Evolutionary conservation across 2,113 vertebrate species (phyloP).

Genomic region (Nicator chloris): DNA sequence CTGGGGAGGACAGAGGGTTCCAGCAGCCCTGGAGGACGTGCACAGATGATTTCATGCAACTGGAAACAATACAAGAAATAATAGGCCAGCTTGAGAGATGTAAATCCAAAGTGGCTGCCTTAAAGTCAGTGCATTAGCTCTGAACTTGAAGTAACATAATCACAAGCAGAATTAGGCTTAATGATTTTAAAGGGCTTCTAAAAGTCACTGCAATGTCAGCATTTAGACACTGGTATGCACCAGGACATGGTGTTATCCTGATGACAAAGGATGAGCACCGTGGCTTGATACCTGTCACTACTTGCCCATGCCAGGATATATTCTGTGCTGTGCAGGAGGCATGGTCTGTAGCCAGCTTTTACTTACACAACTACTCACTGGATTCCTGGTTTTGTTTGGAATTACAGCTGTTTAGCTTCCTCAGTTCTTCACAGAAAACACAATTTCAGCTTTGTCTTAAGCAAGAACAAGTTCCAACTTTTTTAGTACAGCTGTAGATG

Average conservation of each 20-base stretch:
- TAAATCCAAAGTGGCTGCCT: neutral
- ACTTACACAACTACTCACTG: neutral
- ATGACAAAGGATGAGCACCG: neutral
- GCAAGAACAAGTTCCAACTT: neutral
- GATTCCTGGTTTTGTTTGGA: neutral
- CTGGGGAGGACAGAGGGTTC: constrained; percentile 66
- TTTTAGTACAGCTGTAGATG: neutral
- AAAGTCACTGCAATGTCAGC: neutral
- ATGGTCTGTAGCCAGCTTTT: neutral
- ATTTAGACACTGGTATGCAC: neutral
- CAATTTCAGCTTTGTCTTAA: neutral
- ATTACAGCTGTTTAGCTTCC: neutral
- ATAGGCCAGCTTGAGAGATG: neutral
- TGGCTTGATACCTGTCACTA: neutral
- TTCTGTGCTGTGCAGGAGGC: neutral
- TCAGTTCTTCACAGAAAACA: neutral
- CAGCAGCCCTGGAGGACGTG: constrained; percentile 13
- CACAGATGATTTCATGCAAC: constrained; percentile 12
- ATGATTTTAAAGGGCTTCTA: neutral
- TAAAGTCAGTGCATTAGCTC: neutral
- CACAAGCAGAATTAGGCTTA: neutral
- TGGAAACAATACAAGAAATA: constrained; percentile 30
- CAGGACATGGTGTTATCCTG: neutral
- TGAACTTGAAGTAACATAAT: neutral
- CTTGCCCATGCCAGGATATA: neutral